phyloP scores from a whole-genome alignment of 2,113 vertebrate species.

The Engystomops pustulosus region DNA sequence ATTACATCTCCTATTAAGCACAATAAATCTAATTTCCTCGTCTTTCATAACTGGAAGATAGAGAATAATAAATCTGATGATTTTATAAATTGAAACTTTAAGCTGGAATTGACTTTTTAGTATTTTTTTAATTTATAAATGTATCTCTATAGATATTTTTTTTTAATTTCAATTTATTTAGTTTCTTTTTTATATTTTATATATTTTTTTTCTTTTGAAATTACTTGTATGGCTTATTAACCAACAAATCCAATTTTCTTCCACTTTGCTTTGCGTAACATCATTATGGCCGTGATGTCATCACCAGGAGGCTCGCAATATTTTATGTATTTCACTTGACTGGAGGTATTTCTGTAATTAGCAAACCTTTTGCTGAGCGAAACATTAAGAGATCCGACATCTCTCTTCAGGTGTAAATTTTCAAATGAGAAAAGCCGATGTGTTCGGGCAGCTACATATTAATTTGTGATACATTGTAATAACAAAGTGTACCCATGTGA shows the following conservation, averaged over 20 bases:
- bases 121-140: too few relatives aligned
- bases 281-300: constrained; percentile 22
- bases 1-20: not conserved
- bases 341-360: constrained; percentile 54
- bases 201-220: too few relatives aligned
- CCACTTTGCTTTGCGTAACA: too few relatives aligned
- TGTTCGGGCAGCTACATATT: constrained; percentile 50
- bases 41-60: too few relatives aligned
- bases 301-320: not conserved
- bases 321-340: constrained; percentile 44
- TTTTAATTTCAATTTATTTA: too few relatives aligned
- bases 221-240: too few relatives aligned
- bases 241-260: too few relatives aligned
- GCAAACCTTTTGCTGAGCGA: constrained; percentile 2
- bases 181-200: too few relatives aligned
- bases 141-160: too few relatives aligned
- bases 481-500: constrained; percentile 44
- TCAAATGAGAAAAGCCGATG: constrained; percentile 54
- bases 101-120: too few relatives aligned
- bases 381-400: constrained; percentile 54
- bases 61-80: too few relatives aligned
- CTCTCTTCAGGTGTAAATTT: constrained; percentile 52
- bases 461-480: constrained; percentile 48
- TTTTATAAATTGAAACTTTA: too few relatives aligned
- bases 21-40: not conserved